phyloP scores from a whole-genome alignment of 2,113 vertebrate genomes.

The Nycticebus coucang region DNA sequence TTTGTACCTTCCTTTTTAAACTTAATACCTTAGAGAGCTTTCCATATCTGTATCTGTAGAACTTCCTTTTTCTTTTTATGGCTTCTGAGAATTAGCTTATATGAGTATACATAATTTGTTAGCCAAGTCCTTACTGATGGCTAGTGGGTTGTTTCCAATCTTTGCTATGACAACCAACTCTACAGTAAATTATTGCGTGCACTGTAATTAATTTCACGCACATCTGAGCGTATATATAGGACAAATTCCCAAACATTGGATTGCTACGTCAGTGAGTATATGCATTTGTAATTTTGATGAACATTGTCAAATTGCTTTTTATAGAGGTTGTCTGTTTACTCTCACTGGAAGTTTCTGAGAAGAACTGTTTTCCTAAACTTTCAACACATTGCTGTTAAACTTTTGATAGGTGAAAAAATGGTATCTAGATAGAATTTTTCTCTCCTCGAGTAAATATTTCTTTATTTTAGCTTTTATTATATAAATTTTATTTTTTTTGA shows the following conservation, averaged over 20 bases:
- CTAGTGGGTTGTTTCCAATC: conserved; percentile 22
- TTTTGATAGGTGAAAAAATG: conserved; percentile 45
- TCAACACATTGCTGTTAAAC: neutral
- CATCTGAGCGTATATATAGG: neutral
- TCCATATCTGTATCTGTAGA: neutral
- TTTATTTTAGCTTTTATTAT: conserved; percentile 21
- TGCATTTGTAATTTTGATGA: conserved; percentile 43
- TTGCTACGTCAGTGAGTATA: neutral
- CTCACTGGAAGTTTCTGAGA: conserved; percentile 27
- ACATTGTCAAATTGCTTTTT: conserved; percentile 21
- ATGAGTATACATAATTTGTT: neutral
- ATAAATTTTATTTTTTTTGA: neutral
- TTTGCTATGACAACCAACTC: neutral
- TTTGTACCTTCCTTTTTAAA: conserved; percentile 59
- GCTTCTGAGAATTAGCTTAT: conserved; percentile 33
- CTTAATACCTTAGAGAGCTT: conserved; percentile 20
- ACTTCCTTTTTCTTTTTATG: conserved; percentile 53
- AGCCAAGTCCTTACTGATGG: neutral
- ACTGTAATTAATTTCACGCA: conserved; percentile 1
- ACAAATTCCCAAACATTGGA: conserved; percentile 14
- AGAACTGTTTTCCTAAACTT: neutral
- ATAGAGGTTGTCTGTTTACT: neutral
- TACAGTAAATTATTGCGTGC: neutral
- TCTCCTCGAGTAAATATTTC: neutral
- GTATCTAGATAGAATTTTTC: conserved; percentile 24